Base-by-base conservation (phyloP, 1,140 invertebrate species). In the Dryas iulia region DNA sequence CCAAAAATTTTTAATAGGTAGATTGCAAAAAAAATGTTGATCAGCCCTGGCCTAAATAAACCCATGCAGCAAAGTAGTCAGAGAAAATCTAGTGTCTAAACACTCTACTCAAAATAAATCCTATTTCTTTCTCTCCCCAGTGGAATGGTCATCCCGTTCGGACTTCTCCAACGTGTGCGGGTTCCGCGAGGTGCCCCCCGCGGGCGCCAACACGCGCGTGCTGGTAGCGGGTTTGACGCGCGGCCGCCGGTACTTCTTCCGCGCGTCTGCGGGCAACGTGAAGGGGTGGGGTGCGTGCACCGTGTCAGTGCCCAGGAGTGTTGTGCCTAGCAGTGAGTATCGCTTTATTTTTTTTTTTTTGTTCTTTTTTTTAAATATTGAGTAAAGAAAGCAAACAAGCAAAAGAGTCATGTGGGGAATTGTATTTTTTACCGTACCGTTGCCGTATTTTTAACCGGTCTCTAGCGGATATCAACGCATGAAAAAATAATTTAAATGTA, bases 311-410 rank as follows among this genome's bases (percentile, higher is more conserved):
- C 97, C 97, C 0, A 88, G 94, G 25, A 96, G 95, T 76, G 95
- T 98, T 7, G 95, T 97, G 23, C 97, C 98, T 11, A 98, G 97
- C 76, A 97, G 97, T 97, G 90, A 95, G 95, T 95, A 28, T 58
- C n/a, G 14, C 21, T 1, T 47, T 47, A 8, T 47, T 2, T 47
- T 63, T 54, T 24, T 12, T 54, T 25, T 24, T 24, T 14, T 54
- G 11, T 54, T 12, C n/a, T n/a, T n/a, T n/a, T n/a, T n/a, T n/a
- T n/a, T n/a, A n/a, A n/a, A n/a, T n/a, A n/a, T n/a, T n/a, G n/a
- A n/a, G n/a, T n/a, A n/a, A n/a, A n/a, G n/a, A n/a, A n/a, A n/a
- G n/a, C n/a, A n/a, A n/a, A n/a, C n/a, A n/a, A n/a, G n/a, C n/a
- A n/a, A n/a, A n/a, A n/a, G n/a, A n/a, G n/a, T n/a, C n/a, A n/a